Percentiles rank a stretch among this genome's conserved stretches.
These are phyloP conservation scores for Lordiphosa collinella DNA, from an alignment of 1,140 invertebrate species.

Conservation along the genomic window DNA sequence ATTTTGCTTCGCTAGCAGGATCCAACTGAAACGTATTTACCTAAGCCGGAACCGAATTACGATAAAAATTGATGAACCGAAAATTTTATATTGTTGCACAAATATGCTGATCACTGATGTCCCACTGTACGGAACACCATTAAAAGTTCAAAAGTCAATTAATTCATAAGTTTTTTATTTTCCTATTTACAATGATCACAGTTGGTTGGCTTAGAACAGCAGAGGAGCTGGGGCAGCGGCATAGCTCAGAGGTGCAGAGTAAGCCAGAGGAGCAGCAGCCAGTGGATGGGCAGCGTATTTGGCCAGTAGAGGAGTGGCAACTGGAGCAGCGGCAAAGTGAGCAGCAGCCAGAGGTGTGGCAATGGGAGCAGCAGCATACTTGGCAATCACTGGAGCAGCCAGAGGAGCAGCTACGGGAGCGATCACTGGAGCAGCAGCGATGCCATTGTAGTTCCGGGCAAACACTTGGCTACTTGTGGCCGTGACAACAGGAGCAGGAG, in stretches of 20 bases:
- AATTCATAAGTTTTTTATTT: too few species aligned
- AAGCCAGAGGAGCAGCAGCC: slow-evolving; percentile 14
- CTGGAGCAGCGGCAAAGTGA: slow-evolving; percentile 15
- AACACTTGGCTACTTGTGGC: slow-evolving; percentile 80
- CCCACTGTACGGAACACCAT: too few species aligned
- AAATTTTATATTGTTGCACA: too few species aligned
- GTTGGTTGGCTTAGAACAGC: background rate
- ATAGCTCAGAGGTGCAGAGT: slow-evolving; percentile 13
- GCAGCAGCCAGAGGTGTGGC: slow-evolving; percentile 22
- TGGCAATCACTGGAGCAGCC: slow-evolving; percentile 33
- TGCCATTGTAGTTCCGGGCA: slow-evolving; percentile 79
- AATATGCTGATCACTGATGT: too few species aligned
- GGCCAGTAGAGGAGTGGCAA: slow-evolving; percentile 17
- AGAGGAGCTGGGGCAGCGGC: background rate
- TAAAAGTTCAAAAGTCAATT: too few species aligned
- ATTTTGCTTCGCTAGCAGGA: too few species aligned
- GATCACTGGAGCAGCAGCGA: slow-evolving; percentile 54
- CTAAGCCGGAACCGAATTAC: too few species aligned
- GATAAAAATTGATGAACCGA: too few species aligned
- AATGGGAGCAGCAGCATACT: slow-evolving; percentile 30
- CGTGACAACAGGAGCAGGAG: slow-evolving; percentile 69
- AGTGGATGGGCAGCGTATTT: slow-evolving; percentile 1
- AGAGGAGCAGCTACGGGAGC: slow-evolving; percentile 30
- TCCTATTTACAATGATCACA: background rate
- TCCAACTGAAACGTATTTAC: too few species aligned